Conservation (phyloP, 2,888 invertebrate species). For the Metallyticus violacea region DNA sequence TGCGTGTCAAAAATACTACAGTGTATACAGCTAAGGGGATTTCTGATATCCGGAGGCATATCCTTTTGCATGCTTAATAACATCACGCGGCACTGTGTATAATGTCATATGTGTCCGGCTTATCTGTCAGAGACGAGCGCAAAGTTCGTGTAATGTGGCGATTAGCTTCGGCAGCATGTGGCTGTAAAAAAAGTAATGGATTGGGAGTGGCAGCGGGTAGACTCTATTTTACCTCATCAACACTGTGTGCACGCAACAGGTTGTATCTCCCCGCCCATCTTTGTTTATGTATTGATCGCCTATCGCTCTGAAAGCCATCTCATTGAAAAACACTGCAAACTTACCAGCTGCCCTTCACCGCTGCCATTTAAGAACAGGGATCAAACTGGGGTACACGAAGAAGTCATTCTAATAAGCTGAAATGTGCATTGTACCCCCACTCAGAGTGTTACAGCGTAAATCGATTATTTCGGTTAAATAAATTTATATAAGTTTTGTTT, state of each 20-base stretch:
- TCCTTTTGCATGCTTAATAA: no score
- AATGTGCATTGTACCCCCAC: no score
- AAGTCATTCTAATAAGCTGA: no score
- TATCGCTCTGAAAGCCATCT: no score
- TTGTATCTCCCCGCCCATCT: background rate
- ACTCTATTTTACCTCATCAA: background rate
- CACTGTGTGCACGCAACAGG: background rate
- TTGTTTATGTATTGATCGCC: background rate
- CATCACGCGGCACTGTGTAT: background rate
- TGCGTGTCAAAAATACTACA: no score
- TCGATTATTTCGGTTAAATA: no score
- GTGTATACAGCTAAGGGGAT: no score
- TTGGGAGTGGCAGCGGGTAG: background rate
- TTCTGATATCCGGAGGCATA: no score
- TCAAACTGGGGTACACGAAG: no score
- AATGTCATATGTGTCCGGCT: background rate
- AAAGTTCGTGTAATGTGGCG: background rate
- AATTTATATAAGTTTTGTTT: no score
- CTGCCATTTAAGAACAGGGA: background rate
- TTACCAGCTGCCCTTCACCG: no score
- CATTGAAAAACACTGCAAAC: background rate
- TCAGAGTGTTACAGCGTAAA: no score
- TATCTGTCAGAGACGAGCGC: background rate
- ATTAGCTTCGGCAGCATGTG: background rate
- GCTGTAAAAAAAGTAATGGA: background rate